These are phyloP conservation scores for Beroe forskalii DNA, from an alignment of 37 sponge, comb jelly and placozoan species.

Conservation along the genomic window DNA sequence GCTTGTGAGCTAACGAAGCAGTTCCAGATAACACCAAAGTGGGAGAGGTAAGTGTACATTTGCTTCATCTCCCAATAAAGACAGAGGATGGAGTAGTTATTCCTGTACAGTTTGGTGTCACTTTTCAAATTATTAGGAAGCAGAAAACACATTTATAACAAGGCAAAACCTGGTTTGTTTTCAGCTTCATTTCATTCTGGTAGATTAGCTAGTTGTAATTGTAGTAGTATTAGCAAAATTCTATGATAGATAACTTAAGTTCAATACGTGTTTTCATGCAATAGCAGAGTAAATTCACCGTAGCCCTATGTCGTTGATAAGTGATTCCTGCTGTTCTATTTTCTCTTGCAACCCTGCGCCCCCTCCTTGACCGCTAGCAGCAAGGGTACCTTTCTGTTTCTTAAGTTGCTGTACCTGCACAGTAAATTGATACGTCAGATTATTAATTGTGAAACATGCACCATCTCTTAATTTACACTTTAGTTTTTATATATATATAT, in stretches of 20 bases:
- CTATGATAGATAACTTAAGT: too few relatives aligned
- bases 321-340: slow-evolving; percentile 55
- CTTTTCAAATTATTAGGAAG: too few relatives aligned
- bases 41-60: slow-evolving; percentile 50
- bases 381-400: slow-evolving; percentile 55
- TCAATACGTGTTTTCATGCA: too few relatives aligned
- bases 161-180: too few relatives aligned
- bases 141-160: too few relatives aligned
- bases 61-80: slow-evolving; percentile 55
- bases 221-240: too few relatives aligned
- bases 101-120: slow-evolving; percentile 21
- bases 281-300: slow-evolving; percentile 6
- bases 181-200: too few relatives aligned
- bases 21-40: slow-evolving; percentile 56
- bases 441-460: neutral
- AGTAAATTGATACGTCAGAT: neutral
- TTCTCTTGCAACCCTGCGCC: slow-evolving; percentile 34
- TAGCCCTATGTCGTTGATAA: slow-evolving; percentile 57
- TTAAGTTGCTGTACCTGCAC: slow-evolving; percentile 44
- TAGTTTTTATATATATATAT: neutral
- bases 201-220: too few relatives aligned
- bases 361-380: slow-evolving; percentile 10
- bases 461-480: neutral
- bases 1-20: slow-evolving; percentile 19
- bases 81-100: slow-evolving; percentile 50